Base-by-base conservation (phyloP, 1,140 invertebrate species). In the Drosophila mayri region DNA sequence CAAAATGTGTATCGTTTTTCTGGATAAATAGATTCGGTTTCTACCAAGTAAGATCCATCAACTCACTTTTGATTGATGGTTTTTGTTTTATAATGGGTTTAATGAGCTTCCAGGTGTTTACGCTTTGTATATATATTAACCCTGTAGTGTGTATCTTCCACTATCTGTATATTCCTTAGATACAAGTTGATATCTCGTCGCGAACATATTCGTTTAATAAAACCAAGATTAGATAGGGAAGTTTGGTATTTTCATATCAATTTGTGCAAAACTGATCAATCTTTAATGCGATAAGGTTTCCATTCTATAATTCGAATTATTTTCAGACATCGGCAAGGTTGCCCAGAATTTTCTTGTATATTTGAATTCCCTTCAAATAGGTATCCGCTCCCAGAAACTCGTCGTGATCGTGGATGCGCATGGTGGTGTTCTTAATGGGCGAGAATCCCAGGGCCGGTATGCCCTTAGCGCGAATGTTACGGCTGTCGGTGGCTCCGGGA, bases 361-460 rank as follows among this genome's bases (percentile, higher is more conserved):
- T 95, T 9, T 95, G 91, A 47, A 97, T 96, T 9, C 97, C 97
- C 35, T 93, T 90, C 7, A 97, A 82, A 92, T 97, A 97, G 0
- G 95, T 93, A n/a, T 94, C 93, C 40, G 95, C 95, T 71, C 95
- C 95, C 1, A 98, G 91, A 76, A 93, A 96, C 82, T 98, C 97
- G 88, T 98, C 95, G 91, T 97, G 95, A 81, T 97, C 96, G 82
- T 98, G 97, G 14, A 97, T 93, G 2, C 95, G 92, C 4, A 96
- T 93, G 3, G 94, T 94, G 2, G 96, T 97, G 78, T 95, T 94
- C 65, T 95, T 96, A 92, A 97, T 96, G 0, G 97, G 97, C 3
- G 96, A 96, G 92, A 97, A 97, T 38, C 97, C 96, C 38, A 97
- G 92, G 3, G 96, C 61, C 2, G 95, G 95, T 32, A 96, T 94